A percentile compares a stretch with the other conserved stretches of the same genome.
Conservation (phyloP, 2,888 invertebrate species). For the Noctuana brunneofusca region DNA sequence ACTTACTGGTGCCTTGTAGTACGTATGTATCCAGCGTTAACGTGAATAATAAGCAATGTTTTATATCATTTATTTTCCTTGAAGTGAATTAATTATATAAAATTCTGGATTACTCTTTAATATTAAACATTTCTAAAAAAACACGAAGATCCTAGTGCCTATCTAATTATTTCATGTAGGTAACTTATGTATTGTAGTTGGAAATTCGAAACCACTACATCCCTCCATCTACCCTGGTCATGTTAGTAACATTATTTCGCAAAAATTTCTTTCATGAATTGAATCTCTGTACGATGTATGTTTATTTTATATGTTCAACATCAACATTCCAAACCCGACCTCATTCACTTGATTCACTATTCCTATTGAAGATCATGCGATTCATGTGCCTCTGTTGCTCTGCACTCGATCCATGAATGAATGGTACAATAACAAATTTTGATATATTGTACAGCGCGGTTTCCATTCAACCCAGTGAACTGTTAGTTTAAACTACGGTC, state of each 20-base stretch:
- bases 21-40: no score
- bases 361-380: constrained; percentile 17
- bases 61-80: no score
- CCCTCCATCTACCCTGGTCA: no score
- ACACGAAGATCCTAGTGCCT: no score
- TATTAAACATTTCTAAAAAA: no score
- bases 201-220: no score
- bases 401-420: constrained; percentile 28
- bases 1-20: background rate
- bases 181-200: no score
- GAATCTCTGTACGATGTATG: background rate
- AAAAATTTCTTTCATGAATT: background rate
- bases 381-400: constrained; percentile 15
- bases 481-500: constrained; percentile 19
- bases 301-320: background rate
- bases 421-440: constrained; percentile 31
- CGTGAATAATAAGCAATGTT: no score
- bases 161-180: no score
- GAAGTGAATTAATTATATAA: no score
- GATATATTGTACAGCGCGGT: constrained; percentile 22
- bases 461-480: constrained; percentile 24
- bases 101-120: no score
- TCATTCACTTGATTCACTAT: constrained; percentile 11
- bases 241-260: background rate
- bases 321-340: background rate